These are phyloP conservation scores for Protula sp. DNA, from an alignment of 2,888 invertebrate species.

Conservation along the genomic window DNA sequence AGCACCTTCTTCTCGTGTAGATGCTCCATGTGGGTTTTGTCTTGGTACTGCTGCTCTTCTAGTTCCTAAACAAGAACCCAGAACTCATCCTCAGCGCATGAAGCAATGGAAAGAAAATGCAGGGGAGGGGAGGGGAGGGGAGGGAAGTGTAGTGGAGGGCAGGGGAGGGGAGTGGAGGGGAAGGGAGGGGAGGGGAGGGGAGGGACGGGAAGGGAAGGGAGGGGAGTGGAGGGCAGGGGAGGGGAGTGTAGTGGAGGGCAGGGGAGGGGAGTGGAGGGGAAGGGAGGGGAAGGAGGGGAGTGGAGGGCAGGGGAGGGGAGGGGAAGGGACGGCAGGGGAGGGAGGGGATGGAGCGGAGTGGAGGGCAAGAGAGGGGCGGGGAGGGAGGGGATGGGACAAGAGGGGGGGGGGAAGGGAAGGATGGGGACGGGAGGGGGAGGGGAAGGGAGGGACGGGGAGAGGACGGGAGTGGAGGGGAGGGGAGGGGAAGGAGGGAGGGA, in stretches of 20 bases:
- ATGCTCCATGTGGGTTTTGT: slow-evolving; percentile 42
- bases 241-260: neutral
- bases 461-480: neutral
- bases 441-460: neutral
- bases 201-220: neutral
- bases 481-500: neutral
- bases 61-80: slow-evolving; percentile 44
- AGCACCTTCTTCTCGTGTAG: slow-evolving; percentile 50
- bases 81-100: too few relatives aligned
- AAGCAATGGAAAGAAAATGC: neutral
- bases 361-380: neutral
- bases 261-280: slow-evolving; percentile 3
- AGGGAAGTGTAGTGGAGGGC: neutral
- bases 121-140: slow-evolving; percentile 1
- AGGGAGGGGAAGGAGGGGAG: neutral
- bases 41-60: slow-evolving; percentile 45
- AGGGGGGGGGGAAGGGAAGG: neutral
- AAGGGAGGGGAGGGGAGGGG: neutral
- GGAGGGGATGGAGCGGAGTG: neutral
- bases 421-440: neutral
- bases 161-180: neutral
- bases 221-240: neutral
- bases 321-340: neutral
- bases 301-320: neutral
- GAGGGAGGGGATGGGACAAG: neutral